phyloP scores from a whole-genome alignment of 2,113 vertebrate genomes.

The Rhinopomastus cyanomelas region DNA sequence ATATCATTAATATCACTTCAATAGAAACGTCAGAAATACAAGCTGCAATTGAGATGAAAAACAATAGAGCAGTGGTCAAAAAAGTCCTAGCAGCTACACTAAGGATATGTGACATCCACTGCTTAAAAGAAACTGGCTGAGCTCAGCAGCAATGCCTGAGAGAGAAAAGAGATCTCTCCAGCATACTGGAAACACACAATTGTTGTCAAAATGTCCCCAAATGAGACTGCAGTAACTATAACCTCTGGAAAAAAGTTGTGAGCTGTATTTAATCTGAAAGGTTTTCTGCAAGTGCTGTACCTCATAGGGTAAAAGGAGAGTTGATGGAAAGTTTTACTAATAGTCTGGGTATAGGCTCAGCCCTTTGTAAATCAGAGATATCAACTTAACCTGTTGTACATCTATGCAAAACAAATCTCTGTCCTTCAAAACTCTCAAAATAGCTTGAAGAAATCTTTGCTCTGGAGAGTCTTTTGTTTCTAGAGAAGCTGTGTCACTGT shows the following conservation, averaged over 20 bases:
- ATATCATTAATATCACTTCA: not conserved
- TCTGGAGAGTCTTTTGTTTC: not conserved
- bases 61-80: not conserved
- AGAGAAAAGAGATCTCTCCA: not conserved
- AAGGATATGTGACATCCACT: not conserved
- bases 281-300: not conserved
- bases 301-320: not conserved
- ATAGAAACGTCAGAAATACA: constrained; percentile 1
- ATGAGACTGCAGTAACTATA: not conserved
- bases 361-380: not conserved
- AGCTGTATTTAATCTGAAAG: not conserved
- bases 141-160: not conserved
- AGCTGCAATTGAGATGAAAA: not conserved
- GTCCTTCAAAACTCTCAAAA: not conserved
- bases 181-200: not conserved
- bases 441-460: not conserved
- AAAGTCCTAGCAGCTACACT: not conserved
- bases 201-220: not conserved
- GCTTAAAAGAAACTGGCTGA: not conserved
- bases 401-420: not conserved
- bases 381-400: not conserved
- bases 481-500: not conserved
- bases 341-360: not conserved
- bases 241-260: not conserved
- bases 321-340: not conserved